phyloP scores from a whole-genome alignment of 1,140 invertebrate genomes.

The Dreissena polymorpha region DNA sequence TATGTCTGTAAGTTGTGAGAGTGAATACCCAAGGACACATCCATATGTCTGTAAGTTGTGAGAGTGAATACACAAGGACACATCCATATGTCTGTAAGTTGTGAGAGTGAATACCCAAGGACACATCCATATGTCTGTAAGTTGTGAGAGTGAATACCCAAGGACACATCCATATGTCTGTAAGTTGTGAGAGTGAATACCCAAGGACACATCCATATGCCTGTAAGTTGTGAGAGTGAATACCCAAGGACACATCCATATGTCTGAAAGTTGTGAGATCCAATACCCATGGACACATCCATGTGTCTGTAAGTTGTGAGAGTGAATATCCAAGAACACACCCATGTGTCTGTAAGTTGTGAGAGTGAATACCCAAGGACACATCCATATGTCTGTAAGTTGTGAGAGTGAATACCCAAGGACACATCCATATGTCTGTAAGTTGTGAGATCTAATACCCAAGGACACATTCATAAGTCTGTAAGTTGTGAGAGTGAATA shows the following conservation, averaged over 20 bases:
- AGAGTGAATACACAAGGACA: slow-evolving; percentile 30
- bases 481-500: slow-evolving; percentile 38
- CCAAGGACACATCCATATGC: slow-evolving; percentile 42
- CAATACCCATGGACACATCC: slow-evolving; percentile 43
- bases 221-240: slow-evolving; percentile 28
- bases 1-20: slow-evolving; percentile 37
- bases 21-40: slow-evolving; percentile 41
- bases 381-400: slow-evolving; percentile 51
- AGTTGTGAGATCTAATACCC: slow-evolving; percentile 32
- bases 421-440: slow-evolving; percentile 41
- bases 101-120: background rate
- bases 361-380: slow-evolving; percentile 48
- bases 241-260: slow-evolving; percentile 46
- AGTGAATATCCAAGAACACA: too few species aligned
- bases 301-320: slow-evolving; percentile 36
- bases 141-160: slow-evolving; percentile 51
- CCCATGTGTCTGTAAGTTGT: too few species aligned
- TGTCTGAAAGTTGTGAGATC: slow-evolving; percentile 26
- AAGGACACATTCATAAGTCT: slow-evolving; percentile 38
- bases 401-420: slow-evolving; percentile 31
- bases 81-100: slow-evolving; percentile 48
- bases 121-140: too few species aligned
- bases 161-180: slow-evolving; percentile 47
- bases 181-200: slow-evolving; percentile 38
- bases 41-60: slow-evolving; percentile 42